Percentiles rank a stretch among this genome's conserved stretches.
Conservation (phyloP, 2,888 invertebrate genomes). For the Stegophylla sp. region DNA sequence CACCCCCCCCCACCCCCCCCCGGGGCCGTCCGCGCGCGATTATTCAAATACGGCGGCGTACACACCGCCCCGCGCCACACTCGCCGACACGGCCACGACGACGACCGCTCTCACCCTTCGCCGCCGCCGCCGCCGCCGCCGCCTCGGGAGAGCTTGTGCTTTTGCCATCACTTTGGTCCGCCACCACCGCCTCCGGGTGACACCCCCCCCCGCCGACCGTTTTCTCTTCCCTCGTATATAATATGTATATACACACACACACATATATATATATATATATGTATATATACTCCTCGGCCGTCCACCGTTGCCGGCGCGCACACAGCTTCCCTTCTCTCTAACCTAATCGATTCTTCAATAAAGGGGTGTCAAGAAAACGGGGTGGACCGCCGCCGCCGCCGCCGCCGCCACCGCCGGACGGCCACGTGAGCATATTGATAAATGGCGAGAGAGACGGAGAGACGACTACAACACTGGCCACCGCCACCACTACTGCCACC, state of each 20-base stretch:
- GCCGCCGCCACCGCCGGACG: constrained; percentile 48
- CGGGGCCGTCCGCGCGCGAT: constrained; percentile 58
- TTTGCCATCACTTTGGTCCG: constrained; percentile 58
- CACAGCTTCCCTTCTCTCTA: constrained; percentile 56
- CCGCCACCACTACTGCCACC: constrained; percentile 31
- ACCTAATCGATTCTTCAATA: constrained; percentile 59
- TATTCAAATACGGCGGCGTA: constrained; percentile 55
- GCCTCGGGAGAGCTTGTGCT: constrained; percentile 50
- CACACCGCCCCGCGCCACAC: neutral
- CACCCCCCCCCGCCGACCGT: constrained; percentile 25
- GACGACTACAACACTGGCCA: too few species aligned
- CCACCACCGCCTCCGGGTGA: constrained; percentile 51
- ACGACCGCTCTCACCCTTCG: neutral
- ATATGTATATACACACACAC: neutral
- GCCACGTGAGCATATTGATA: constrained; percentile 59
- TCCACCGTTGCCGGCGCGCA: constrained; percentile 17
- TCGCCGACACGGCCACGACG: too few species aligned
- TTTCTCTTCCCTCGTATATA: constrained; percentile 5
- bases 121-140: neutral
- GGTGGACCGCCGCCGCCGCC: constrained; percentile 42
- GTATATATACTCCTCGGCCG: neutral
- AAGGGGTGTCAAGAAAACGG: constrained; percentile 59
- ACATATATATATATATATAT: constrained; percentile 13
- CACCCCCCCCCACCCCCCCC: too few species aligned
- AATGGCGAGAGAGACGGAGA: constrained; percentile 57